Base-by-base conservation (phyloP, 2,113 vertebrate species). In the Sakesphorus luctuosus region DNA sequence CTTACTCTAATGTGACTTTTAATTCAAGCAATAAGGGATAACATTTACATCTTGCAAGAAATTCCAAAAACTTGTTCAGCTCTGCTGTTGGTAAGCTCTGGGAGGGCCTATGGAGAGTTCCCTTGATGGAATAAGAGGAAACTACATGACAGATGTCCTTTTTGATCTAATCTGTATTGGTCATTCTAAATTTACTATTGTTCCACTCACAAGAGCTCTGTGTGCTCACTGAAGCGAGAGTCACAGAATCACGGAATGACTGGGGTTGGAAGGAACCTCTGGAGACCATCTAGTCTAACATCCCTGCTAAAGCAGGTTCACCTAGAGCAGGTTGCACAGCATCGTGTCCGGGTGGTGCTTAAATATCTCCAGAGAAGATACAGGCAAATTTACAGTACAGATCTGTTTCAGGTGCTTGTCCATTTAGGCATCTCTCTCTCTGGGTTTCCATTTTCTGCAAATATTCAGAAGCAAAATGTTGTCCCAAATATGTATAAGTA, bases 281-380 rank as follows among this genome's bases (percentile, higher is more conserved):
- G 69, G 33, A n/a, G 10, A 38, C 4, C 5, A 10, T 33, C 7
- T 4, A 43, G 31, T 24, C 36, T 19, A 46, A 38, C 2, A 0
- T 3, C 23, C 13, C 38, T 28, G 25, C 8, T 28, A 25, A 38
- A 61, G 13, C 29, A 75, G 25, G 13, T 21, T 50, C 18, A 12
- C 13, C 67, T n/a, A 18, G 13, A 23, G 25, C 17, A 65, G 52
- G 8, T 17, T 33, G 36, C 14, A 44, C 44, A 52, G 18, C 26
- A 7, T 20, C 23, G 9, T 28, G 68, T 28, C 46, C 33, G 18
- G 20, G 2, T 31, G 38, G 7, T 14, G 29, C 61, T 76, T 55
- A 20, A 47, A 31, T 40, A 21, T 40, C n/a, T 55, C 55, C 47
- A 62, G 36, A 29, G 36, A 33, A 58, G 20, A 17, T 7, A 9